Conservation (phyloP, 2,888 invertebrate genomes). For the Rhagonycha lutea region DNA sequence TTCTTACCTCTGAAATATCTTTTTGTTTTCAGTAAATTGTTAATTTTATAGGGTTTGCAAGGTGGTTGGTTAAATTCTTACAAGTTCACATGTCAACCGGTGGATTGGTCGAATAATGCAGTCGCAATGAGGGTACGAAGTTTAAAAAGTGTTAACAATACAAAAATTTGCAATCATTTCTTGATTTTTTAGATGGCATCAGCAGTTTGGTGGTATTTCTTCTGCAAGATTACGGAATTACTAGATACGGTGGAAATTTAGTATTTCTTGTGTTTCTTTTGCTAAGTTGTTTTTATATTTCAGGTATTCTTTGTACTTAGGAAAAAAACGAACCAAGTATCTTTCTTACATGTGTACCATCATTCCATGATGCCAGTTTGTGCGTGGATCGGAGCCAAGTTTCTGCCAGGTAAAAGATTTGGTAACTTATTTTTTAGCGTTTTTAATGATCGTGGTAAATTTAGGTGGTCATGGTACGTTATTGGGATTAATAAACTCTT, state of each 20-base stretch:
- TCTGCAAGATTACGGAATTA: conserved; percentile 61
- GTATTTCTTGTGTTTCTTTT: background rate
- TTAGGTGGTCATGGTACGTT: conserved; percentile 82
- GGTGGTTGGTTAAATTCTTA: conserved; percentile 62
- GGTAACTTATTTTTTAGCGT: background rate
- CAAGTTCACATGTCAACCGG: conserved; percentile 73
- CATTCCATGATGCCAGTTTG: conserved; percentile 64
- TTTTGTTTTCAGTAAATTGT: background rate
- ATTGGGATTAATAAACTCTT: conserved; percentile 83
- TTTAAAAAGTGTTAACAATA: conserved; percentile 14
- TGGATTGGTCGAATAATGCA: conserved; percentile 65
- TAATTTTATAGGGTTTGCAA: conserved; percentile 42
- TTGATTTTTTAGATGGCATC: conserved; percentile 51
- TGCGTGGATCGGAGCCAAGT: conserved; percentile 61
- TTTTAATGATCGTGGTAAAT: background rate
- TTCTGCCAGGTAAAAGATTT: conserved; percentile 58
- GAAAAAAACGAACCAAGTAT: conserved; percentile 70
- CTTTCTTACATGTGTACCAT: conserved; percentile 71
- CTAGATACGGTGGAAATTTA: conserved; percentile 57
- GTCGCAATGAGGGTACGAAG: conserved; percentile 66
- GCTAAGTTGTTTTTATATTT: background rate
- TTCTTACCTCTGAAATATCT: background rate
- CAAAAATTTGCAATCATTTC: background rate
- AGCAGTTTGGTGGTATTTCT: conserved; percentile 58
- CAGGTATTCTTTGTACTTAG: conserved; percentile 68